Evolutionary conservation across 2,888 invertebrate species (phyloP).

Genomic region (Caenorhabditis sp.): DNA sequence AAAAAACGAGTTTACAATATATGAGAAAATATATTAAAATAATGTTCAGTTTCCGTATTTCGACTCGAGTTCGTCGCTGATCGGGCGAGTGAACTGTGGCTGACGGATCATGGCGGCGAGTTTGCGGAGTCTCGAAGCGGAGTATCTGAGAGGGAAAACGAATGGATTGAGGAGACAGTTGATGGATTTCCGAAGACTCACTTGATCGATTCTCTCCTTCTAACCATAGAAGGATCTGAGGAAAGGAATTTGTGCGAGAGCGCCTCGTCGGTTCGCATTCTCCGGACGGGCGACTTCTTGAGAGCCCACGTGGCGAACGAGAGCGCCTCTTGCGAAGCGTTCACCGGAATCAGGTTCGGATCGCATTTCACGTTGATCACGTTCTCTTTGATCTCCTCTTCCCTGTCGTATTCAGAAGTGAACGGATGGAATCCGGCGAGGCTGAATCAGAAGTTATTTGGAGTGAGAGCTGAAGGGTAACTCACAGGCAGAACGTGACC

Average conservation of each 20-base stretch:
- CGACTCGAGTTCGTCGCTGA: constrained; percentile 45
- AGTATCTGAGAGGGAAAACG: constrained; percentile 61
- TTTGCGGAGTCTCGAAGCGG: constrained; percentile 67
- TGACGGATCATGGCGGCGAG: constrained; percentile 65
- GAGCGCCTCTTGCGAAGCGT: constrained; percentile 92
- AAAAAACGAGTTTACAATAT: background rate
- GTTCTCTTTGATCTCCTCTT: constrained; percentile 92
- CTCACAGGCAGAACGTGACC: constrained; percentile 88
- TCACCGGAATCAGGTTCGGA: constrained; percentile 93
- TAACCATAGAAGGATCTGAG: constrained; percentile 92
- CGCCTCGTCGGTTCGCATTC: constrained; percentile 94
- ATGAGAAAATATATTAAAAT: background rate
- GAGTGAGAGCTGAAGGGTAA: constrained; percentile 48
- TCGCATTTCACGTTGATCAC: constrained; percentile 86
- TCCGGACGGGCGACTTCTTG: constrained; percentile 91
- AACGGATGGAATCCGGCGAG: constrained; percentile 94
- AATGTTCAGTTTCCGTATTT: constrained; percentile 42
- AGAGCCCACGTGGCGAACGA: constrained; percentile 95
- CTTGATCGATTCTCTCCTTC: constrained; percentile 85
- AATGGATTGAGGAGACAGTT: background rate
- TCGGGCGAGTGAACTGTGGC: constrained; percentile 18
- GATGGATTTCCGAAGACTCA: constrained; percentile 56
- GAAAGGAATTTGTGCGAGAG: constrained; percentile 96
- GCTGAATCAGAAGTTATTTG: constrained; percentile 75
- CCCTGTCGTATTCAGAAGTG: constrained; percentile 84